These are phyloP conservation scores for Leucoraja erinaceus DNA, from an alignment of 2,113 vertebrate genomes.

Conservation along the genomic window DNA sequence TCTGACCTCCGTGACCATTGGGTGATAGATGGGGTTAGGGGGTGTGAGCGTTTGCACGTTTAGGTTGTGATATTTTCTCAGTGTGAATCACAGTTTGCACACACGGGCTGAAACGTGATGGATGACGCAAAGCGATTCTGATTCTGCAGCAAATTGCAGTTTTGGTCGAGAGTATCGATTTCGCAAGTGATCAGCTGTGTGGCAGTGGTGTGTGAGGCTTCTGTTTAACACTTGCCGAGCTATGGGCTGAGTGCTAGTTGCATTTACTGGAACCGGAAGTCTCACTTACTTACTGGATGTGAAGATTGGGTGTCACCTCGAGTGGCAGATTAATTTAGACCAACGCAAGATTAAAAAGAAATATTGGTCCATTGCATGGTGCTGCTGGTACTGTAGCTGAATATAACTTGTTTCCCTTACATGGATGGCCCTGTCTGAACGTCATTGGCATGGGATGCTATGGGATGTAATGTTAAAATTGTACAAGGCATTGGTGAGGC, in stretches of 20 bases:
- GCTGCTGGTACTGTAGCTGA: not conserved
- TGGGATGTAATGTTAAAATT: too few relatives aligned
- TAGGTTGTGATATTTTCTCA: too few relatives aligned
- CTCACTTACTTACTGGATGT: conserved; percentile 19
- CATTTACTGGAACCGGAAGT: conserved; percentile 26
- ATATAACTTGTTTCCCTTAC: not conserved
- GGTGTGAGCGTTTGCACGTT: too few relatives aligned
- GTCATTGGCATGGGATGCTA: too few relatives aligned
- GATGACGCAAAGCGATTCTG: not conserved
- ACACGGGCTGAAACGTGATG: not conserved
- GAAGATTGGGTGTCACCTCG: not conserved
- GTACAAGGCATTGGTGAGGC: too few relatives aligned
- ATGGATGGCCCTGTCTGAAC: too few relatives aligned
- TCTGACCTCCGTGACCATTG: too few relatives aligned
- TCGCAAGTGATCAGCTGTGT: conserved; percentile 15
- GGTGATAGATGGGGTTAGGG: too few relatives aligned
- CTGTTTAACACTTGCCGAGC: not conserved
- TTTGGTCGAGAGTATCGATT: conserved; percentile 15
- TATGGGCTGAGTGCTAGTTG: not conserved
- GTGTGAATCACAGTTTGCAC: too few relatives aligned
- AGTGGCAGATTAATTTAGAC: conserved; percentile 13
- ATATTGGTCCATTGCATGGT: not conserved
- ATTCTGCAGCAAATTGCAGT: not conserved
- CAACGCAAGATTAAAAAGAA: not conserved
- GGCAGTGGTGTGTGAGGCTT: not conserved